These are phyloP conservation scores for Eidolon dupreanum DNA, from an alignment of 2,797 vertebrate genomes.

Conservation along the genomic window DNA sequence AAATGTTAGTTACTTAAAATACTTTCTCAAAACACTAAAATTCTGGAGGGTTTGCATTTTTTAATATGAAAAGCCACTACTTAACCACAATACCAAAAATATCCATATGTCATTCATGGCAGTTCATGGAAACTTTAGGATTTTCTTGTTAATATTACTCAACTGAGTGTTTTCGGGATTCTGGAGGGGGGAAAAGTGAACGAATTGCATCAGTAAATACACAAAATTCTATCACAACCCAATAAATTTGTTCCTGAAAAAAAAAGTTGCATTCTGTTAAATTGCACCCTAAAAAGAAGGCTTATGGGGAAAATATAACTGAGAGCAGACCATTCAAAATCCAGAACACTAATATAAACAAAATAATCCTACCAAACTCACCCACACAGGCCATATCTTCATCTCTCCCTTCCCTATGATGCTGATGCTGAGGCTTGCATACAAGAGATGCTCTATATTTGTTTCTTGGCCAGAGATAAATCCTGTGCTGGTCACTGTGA, in stretches of 20 bases:
- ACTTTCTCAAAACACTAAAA: constrained; percentile 4
- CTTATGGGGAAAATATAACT: not conserved
- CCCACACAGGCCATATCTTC: not conserved
- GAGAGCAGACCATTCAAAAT: not conserved
- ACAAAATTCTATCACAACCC: not conserved
- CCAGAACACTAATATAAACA: not conserved
- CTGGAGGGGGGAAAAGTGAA: not conserved
- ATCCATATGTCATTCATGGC: not conserved
- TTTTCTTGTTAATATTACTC: not conserved
- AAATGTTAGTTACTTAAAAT: constrained; percentile 18
- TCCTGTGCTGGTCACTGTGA: not conserved
- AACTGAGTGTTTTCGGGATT: not conserved
- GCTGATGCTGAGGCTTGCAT: not conserved
- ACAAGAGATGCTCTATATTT: not conserved
- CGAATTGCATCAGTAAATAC: not conserved
- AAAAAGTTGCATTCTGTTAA: not conserved
- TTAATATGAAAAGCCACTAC: not conserved
- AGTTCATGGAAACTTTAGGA: not conserved
- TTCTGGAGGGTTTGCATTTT: not conserved
- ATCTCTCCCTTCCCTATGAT: not conserved
- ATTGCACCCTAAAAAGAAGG: not conserved
- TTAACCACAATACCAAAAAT: not conserved
- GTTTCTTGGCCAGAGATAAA: not conserved
- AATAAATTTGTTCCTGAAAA: not conserved
- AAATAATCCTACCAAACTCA: not conserved